Conservation (phyloP, 2,797 vertebrate genomes). For the Thripadectes ignobilis region DNA sequence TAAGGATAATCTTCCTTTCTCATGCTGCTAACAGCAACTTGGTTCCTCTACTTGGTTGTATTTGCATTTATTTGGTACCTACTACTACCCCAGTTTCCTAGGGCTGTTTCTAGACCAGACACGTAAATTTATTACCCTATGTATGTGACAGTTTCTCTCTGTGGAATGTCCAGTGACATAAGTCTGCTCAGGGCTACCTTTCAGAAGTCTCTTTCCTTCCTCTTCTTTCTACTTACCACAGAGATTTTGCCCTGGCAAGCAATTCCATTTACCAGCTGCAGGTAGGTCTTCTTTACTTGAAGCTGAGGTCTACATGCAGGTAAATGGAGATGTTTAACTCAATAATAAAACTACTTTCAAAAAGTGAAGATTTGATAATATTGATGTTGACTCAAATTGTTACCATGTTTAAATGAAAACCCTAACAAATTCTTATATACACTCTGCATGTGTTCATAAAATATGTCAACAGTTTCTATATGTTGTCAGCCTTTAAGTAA, state of each 20-base stretch:
- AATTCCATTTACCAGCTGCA: not conserved
- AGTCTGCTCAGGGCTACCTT: not conserved
- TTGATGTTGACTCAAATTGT: not conserved
- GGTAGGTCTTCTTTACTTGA: not conserved
- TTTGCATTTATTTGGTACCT: not conserved
- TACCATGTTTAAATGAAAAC: not conserved
- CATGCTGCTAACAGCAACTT: not conserved
- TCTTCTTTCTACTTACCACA: not conserved
- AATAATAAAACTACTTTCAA: not conserved
- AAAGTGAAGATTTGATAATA: not conserved
- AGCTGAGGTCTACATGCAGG: not conserved
- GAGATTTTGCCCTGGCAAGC: not conserved
- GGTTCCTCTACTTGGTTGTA: not conserved
- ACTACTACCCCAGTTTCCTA: not conserved
- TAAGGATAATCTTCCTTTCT: not conserved
- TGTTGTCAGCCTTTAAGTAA: not conserved
- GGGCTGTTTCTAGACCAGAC: not conserved
- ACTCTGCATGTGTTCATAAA: not conserved
- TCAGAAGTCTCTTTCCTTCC: not conserved
- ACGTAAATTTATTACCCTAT: not conserved
- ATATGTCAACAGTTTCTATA: not conserved
- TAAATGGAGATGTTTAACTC: not conserved
- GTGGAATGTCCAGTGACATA: not conserved
- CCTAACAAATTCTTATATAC: not conserved
- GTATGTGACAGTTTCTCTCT: not conserved